Conservation (phyloP, 2,113 vertebrate genomes). For the Xenus cinereus region DNA sequence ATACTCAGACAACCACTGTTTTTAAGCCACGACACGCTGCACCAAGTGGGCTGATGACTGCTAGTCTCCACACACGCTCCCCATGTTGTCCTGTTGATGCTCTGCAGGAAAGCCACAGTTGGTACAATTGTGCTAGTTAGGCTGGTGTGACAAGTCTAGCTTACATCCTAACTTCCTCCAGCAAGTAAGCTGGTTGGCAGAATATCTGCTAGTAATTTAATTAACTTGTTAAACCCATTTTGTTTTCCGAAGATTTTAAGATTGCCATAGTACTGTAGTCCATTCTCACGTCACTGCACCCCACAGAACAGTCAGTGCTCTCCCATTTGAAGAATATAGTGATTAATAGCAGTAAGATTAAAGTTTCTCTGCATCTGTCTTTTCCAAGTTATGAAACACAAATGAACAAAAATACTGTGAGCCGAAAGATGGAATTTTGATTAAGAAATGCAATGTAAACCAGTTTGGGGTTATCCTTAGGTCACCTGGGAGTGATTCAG, state of each 20-base stretch:
- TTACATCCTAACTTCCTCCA: not conserved
- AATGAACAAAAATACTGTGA: not conserved
- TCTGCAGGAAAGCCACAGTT: not conserved
- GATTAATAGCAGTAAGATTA: not conserved
- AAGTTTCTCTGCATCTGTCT: not conserved
- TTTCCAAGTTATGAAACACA: not conserved
- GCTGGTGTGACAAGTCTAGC: not conserved
- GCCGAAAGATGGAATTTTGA: not conserved
- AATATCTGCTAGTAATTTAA: not conserved
- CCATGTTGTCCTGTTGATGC: not conserved
- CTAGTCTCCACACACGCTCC: not conserved
- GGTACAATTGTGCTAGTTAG: not conserved
- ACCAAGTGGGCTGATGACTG: not conserved
- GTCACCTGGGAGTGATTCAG: not conserved
- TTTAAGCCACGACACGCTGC: not conserved
- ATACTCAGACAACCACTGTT: not conserved
- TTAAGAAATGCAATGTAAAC: not conserved
- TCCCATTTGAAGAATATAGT: not conserved
- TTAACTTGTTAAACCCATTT: not conserved
- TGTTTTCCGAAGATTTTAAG: not conserved
- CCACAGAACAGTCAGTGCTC: not conserved
- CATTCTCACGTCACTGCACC: not conserved
- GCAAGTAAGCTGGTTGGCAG: not conserved
- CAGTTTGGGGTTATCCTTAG: not conserved
- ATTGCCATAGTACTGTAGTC: not conserved